phyloP scores from a whole-genome alignment of 92 coral and sea anemone species.

The Zoanthus sociatus region DNA sequence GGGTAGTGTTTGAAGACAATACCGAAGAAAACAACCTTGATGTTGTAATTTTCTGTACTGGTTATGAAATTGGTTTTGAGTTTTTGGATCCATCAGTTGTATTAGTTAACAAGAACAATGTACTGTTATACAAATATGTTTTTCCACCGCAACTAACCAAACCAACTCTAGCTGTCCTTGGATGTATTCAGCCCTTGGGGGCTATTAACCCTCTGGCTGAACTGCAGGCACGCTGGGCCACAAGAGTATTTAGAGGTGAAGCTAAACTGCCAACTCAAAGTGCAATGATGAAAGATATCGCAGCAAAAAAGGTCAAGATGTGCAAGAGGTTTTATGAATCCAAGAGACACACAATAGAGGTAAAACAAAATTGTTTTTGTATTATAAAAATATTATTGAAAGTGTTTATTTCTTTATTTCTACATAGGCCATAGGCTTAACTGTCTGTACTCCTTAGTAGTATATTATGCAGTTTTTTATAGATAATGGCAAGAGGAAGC shows the following conservation, averaged over 20 bases:
- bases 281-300: slow-evolving; percentile 77
- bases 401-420: not conserved
- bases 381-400: not conserved
- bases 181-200: slow-evolving; percentile 89
- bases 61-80: slow-evolving; percentile 84
- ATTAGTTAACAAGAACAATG: slow-evolving; percentile 72
- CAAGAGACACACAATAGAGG: slow-evolving; percentile 92
- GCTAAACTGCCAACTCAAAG: slow-evolving; percentile 63
- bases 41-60: slow-evolving; percentile 92
- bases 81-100: slow-evolving; percentile 79
- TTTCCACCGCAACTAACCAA: slow-evolving; percentile 83
- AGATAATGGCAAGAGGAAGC: too few relatives aligned
- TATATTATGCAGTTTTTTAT: too few relatives aligned
- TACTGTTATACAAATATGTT: slow-evolving; percentile 90
- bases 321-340: slow-evolving; percentile 76
- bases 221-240: slow-evolving; percentile 91
- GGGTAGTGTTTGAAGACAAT: slow-evolving; percentile 87
- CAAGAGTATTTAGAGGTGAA: slow-evolving; percentile 76
- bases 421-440: too few relatives aligned
- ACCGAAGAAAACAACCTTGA: slow-evolving; percentile 70
- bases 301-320: slow-evolving; percentile 71
- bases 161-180: slow-evolving; percentile 87
- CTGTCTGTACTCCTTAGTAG: too few relatives aligned
- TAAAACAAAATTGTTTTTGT: not conserved
- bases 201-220: slow-evolving; percentile 89